phyloP scores from a whole-genome alignment of 2,888 invertebrate species.

The Dastarcus helophoroides region DNA sequence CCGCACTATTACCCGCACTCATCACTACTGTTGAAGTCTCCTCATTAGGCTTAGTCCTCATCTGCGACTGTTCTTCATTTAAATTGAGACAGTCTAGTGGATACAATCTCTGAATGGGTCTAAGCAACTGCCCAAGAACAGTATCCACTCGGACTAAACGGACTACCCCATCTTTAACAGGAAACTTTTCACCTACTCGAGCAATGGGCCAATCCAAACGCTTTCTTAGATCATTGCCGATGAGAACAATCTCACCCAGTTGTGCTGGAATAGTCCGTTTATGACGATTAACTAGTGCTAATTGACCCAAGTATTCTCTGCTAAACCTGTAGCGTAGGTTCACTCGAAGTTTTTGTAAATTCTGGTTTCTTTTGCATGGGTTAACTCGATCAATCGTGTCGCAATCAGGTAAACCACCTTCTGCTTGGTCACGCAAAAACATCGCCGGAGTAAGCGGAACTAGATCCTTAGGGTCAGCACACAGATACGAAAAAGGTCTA shows the following conservation, averaged over 20 bases:
- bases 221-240: slow-evolving; percentile 14
- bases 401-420: slow-evolving; percentile 10
- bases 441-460: slow-evolving; percentile 17
- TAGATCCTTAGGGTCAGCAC: slow-evolving; percentile 9
- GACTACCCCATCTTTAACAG: slow-evolving; percentile 10
- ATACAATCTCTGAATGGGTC: slow-evolving; percentile 14
- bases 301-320: slow-evolving; percentile 16
- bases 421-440: slow-evolving; percentile 15
- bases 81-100: too few relatives aligned
- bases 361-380: slow-evolving; percentile 8
- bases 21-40: too few relatives aligned
- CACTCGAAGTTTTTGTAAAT: slow-evolving; percentile 13
- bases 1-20: too few relatives aligned
- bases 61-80: too few relatives aligned
- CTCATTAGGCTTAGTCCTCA: too few relatives aligned
- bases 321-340: slow-evolving; percentile 16
- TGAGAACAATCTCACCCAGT: slow-evolving; percentile 9
- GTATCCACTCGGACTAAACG: slow-evolving; percentile 12
- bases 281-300: slow-evolving; percentile 1
- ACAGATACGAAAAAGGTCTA: slow-evolving; percentile 11
- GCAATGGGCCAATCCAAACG: slow-evolving; percentile 16
- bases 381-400: slow-evolving; percentile 8
- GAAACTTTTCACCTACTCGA: slow-evolving; percentile 10
- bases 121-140: slow-evolving; percentile 6
- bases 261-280: not conserved